Base-by-base conservation (phyloP, 1,140 invertebrate species). In the Sweltsa coloradensis region DNA sequence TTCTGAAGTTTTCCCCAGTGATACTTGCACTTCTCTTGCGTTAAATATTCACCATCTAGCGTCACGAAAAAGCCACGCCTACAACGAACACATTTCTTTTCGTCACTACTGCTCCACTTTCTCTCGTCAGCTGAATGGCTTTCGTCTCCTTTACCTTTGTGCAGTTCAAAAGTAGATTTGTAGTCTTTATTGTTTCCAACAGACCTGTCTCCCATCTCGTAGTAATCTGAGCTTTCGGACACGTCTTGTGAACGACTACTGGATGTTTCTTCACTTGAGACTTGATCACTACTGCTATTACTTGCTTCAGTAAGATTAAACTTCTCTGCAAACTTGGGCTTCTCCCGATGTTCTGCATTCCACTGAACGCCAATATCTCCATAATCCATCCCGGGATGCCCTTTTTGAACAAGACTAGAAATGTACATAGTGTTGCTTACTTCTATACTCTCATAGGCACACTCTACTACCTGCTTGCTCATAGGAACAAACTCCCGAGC, bases 1-100 rank as follows among this genome's bases (percentile, higher is more conserved):
- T 34, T 61, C 29, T 55, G 55, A 25, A 79, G 56, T 50, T 82
- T 83, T 3, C 85, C 89, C 75, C 81, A 89, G 58, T 95, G 90
- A 60, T 89, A 85, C 0, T 69, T 45, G 64, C 90, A 95, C 18
- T 72, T 63, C 40, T 89, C 81, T 23, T 73, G 60, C 0, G 69
- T 70, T 3, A 81, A 53, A 58, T 85, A 87, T 51, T 80, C 74
- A 14, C 80, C 79, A 22, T 74, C 69, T 14, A 70, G 66, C 3
- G 65, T 62, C 19, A 87, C 71, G 49, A 74, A 69, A 60, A 89
- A 93, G 22, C 66, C 67, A 51, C 73, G 73, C 23, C 70, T 69
- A 68, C 89, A 93, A 24, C 89, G 72, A 6, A 74, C 72, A 64
- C 89, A 93, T 11, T 68, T 64, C 45, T 76, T 71, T 58, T 76